phyloP scores from a whole-genome alignment of 92 coral and sea anemone genomes.

The Blastomussa wellsi region DNA sequence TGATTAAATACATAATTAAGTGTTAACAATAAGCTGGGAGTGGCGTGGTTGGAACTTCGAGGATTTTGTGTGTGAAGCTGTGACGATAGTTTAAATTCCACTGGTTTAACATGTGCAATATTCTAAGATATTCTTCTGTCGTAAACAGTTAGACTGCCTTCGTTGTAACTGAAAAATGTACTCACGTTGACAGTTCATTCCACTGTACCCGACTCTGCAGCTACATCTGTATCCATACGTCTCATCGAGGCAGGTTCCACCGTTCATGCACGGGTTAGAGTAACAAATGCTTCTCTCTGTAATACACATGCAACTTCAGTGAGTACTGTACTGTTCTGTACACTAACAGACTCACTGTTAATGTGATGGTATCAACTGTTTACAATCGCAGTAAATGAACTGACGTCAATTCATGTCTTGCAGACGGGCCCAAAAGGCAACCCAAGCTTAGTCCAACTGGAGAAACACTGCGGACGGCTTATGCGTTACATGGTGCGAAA shows the following conservation, averaged over 20 bases:
- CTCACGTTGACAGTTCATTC: constrained; percentile 93
- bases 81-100: not conserved
- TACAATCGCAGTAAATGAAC: not conserved
- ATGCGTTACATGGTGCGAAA: not conserved
- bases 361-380: not conserved
- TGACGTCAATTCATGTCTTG: not conserved
- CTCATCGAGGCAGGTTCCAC: constrained; percentile 94
- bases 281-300: constrained; percentile 95
- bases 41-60: not conserved
- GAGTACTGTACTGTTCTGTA: not conserved
- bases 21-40: not conserved
- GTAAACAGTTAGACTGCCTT: not conserved
- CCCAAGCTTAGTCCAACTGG: not conserved
- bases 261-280: constrained; percentile 92
- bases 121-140: not conserved
- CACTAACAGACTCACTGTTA: not conserved
- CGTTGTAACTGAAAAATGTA: not conserved
- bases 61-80: not conserved
- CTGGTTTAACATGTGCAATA: not conserved
- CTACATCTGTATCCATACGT: constrained; percentile 87
- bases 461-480: not conserved
- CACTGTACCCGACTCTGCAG: constrained; percentile 83
- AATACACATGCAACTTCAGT: not conserved
- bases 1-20: constrained; percentile 8
- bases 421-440: not conserved